phyloP scores from a whole-genome alignment of 1,140 invertebrate genomes.

The Cydia pomonella region DNA sequence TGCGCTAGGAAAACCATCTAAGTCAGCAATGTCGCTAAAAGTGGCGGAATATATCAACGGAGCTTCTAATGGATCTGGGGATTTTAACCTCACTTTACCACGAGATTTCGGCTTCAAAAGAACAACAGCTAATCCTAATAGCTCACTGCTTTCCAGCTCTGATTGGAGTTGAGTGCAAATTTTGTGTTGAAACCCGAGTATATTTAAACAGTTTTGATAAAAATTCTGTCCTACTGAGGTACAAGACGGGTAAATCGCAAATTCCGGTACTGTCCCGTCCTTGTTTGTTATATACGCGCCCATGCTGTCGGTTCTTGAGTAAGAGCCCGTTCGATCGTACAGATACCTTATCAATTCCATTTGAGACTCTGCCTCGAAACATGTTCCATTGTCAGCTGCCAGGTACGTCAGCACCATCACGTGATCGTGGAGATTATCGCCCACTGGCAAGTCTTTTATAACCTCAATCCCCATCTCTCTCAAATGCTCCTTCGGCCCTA shows the following conservation, averaged over 20 bases:
- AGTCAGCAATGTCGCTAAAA: constrained; percentile 79
- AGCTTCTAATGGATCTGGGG: constrained; percentile 82
- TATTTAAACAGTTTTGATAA: constrained; percentile 41
- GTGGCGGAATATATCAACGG: constrained; percentile 88
- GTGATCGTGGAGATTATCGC: constrained; percentile 87
- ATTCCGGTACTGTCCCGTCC: constrained; percentile 52
- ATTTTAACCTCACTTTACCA: constrained; percentile 78
- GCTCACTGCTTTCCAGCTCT: constrained; percentile 50
- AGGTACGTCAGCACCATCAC: constrained; percentile 83
- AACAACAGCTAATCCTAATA: constrained; percentile 54
- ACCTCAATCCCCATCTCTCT: constrained; percentile 74
- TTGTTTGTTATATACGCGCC: constrained; percentile 54
- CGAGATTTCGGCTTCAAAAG: constrained; percentile 70
- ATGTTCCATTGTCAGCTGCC: constrained; percentile 60
- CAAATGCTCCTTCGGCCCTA: constrained; percentile 70
- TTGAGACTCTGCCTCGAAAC: constrained; percentile 42
- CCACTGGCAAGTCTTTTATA: constrained; percentile 84
- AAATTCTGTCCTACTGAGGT: constrained; percentile 43
- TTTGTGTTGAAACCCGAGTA: constrained; percentile 55
- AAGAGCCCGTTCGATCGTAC: constrained; percentile 53
- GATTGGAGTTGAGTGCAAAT: constrained; percentile 52
- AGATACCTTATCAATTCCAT: constrained; percentile 61
- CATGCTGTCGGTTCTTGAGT: constrained; percentile 51
- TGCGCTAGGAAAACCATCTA: constrained; percentile 60
- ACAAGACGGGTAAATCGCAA: constrained; percentile 64